Evolutionary conservation across 2,113 vertebrate species (phyloP), one percentile per base, ranked within the genome.

Genomic region (Ibidorhyncha struthersii): DNA sequence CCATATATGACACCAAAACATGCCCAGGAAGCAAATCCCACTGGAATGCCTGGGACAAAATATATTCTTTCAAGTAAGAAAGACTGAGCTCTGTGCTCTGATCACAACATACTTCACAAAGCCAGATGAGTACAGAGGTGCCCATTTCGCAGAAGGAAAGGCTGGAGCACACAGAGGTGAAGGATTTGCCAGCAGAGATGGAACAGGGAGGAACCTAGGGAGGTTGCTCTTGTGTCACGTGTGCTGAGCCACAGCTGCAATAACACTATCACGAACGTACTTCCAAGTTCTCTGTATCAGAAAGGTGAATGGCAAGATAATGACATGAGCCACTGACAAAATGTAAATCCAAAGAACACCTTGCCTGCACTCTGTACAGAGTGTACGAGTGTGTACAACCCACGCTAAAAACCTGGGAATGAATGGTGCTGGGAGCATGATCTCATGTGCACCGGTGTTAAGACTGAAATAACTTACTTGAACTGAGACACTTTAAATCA

Each of bases 191-290:
- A 93, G 81, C 36, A 69, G 49, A 93, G 32, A 52, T 3, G 4
- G 82, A 77, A 67, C 19, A 7, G 2, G n/a, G 65, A 91, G 34
- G 49, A 80, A 86, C 21, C 34, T 5, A 1, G 16, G 20, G 47
- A 40, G 11, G 19, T 9, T 65, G 70, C 52, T 87, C 78, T 62
- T 11, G 14, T 12, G 23, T 5, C 56, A 18, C 8, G 2, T 7
- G 26, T 52, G 36, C 77, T 18, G 7, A 82, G 52, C 47, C 77
- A 66, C 3, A 2, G 61, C 66, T 74, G 74, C 82, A 80, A 3
- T 2, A 66, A 45, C 17, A 38, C 58, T 9, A 3, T 14, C 58
- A 36, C 40, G 36, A 63, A 71, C 0, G 0, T 4, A 19, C 49
- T 38, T 52, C 36, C 49, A 56, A 9, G 62, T 11, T 41, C 40